A percentile compares a stretch with the other conserved stretches of the same genome.
Conservation (phyloP, 37 sponge, comb jelly and placozoan genomes). For the Ephydatia muelleri region DNA sequence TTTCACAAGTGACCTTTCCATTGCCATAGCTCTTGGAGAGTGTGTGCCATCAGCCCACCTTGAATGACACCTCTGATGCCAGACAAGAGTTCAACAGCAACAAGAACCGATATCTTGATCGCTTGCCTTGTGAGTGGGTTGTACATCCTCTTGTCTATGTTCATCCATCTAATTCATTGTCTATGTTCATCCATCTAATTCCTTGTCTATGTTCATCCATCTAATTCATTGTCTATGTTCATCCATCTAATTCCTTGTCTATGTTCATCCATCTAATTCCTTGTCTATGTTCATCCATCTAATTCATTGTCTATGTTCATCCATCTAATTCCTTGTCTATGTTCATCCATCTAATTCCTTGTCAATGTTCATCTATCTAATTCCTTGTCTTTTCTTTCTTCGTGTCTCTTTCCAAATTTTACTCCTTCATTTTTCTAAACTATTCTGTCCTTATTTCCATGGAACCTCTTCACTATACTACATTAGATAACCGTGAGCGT, state of each 20-base stretch:
- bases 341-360: too few relatives aligned
- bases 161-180: background rate
- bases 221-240: too few relatives aligned
- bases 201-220: background rate
- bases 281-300: too few relatives aligned
- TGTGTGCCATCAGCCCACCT: slow-evolving; percentile 13
- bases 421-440: background rate
- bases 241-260: too few relatives aligned
- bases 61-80: slow-evolving; percentile 6
- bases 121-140: slow-evolving; percentile 27
- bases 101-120: slow-evolving; percentile 38
- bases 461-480: too few relatives aligned
- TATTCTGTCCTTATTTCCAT: background rate
- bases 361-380: too few relatives aligned
- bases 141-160: background rate
- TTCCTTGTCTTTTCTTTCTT: too few relatives aligned
- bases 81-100: background rate
- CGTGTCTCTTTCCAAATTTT: background rate
- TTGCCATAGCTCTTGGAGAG: slow-evolving; percentile 9
- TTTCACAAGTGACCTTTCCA: background rate
- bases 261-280: too few relatives aligned
- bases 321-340: too few relatives aligned
- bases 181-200: background rate
- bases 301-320: too few relatives aligned
- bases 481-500: slow-evolving; percentile 31